Percentiles rank a stretch among this genome's conserved stretches.
Conservation (phyloP, 2,113 vertebrate genomes). For the Gnathonemus longibarbis region DNA sequence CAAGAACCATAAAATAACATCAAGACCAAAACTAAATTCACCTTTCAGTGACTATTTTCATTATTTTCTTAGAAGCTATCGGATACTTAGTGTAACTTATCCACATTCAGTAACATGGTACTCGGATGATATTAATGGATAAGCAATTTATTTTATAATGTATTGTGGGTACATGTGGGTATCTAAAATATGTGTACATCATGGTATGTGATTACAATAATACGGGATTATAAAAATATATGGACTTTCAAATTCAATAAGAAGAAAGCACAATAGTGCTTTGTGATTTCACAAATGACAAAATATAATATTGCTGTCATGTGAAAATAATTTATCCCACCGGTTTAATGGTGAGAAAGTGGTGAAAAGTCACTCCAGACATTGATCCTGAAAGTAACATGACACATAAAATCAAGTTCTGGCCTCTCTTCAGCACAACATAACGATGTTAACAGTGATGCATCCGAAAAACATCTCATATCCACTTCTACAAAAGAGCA, state of each 20-base stretch:
- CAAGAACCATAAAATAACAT: neutral
- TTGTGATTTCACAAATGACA: neutral
- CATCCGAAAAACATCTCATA: neutral
- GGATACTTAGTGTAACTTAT: neutral
- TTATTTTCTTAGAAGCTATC: neutral
- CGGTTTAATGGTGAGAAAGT: neutral
- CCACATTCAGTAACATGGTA: neutral
- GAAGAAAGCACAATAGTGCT: neutral
- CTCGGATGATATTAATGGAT: neutral
- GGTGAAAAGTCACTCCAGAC: neutral
- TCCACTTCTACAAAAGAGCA: neutral
- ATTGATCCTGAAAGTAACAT: neutral
- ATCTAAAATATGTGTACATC: neutral
- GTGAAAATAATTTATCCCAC: neutral
- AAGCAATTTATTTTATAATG: neutral
- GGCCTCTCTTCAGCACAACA: neutral
- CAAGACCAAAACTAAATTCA: neutral
- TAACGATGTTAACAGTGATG: neutral
- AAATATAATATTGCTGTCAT: neutral
- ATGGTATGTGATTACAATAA: neutral
- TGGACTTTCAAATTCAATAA: neutral
- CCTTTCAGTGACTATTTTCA: neutral
- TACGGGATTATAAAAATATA: neutral
- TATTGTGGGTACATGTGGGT: neutral
- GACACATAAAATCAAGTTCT: neutral